These are phyloP conservation scores for Zaprionus vittiger DNA, from an alignment of 1,140 invertebrate species.

Conservation along the genomic window DNA sequence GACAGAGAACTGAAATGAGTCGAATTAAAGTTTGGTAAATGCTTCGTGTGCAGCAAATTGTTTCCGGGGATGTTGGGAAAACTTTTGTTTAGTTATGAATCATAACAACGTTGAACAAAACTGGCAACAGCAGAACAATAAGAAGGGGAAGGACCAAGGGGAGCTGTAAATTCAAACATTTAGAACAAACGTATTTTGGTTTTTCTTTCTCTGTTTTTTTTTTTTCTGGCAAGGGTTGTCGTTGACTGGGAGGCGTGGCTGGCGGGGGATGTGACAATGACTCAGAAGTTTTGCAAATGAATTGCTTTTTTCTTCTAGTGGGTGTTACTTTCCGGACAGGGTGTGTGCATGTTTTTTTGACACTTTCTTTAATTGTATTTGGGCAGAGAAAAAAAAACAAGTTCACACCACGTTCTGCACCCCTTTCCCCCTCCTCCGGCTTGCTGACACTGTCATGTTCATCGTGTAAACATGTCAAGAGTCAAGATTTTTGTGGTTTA, in stretches of 20 bases:
- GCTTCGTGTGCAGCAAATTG: slow-evolving; percentile 77
- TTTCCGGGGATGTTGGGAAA: slow-evolving; percentile 78
- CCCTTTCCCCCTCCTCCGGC: not conserved
- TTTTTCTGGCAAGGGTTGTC: slow-evolving; percentile 22
- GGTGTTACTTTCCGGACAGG: slow-evolving; percentile 1
- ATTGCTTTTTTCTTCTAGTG: slow-evolving; percentile 38
- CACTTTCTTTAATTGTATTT: slow-evolving; percentile 68
- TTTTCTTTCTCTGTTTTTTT: slow-evolving; percentile 16
- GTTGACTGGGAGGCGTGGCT: not conserved
- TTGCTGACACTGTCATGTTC: slow-evolving; percentile 18
- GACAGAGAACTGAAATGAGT: slow-evolving; percentile 47
- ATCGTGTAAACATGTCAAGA: slow-evolving; percentile 56
- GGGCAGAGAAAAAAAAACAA: not conserved
- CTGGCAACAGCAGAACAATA: slow-evolving; percentile 17
- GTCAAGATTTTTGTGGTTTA: slow-evolving; percentile 61
- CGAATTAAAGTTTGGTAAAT: slow-evolving; percentile 79
- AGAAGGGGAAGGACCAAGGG: not conserved
- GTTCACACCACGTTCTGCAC: slow-evolving; percentile 22
- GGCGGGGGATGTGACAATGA: slow-evolving; percentile 55
- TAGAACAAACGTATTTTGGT: slow-evolving; percentile 25
- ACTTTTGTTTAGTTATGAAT: slow-evolving; percentile 78
- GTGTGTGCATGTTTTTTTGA: slow-evolving; percentile 56
- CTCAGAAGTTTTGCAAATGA: slow-evolving; percentile 59
- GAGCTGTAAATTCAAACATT: slow-evolving; percentile 26
- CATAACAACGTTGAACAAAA: slow-evolving; percentile 68